These are phyloP conservation scores for Corapipo altera DNA, from an alignment of 2,113 vertebrate genomes.

Conservation along the genomic window DNA sequence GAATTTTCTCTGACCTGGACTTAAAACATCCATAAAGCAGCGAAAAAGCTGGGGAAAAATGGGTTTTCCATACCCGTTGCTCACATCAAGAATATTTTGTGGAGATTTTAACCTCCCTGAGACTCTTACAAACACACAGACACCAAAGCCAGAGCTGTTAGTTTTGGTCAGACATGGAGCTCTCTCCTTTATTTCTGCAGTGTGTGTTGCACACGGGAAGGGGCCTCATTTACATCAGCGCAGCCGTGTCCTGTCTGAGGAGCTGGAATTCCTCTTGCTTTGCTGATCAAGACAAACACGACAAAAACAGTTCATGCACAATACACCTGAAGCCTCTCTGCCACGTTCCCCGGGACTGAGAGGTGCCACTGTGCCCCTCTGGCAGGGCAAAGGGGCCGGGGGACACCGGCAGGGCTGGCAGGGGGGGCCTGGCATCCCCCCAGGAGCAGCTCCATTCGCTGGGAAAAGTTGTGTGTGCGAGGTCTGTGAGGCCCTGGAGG, in stretches of 20 bases:
- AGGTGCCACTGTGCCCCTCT: neutral
- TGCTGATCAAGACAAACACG: conserved; percentile 25
- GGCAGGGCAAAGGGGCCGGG: rapidly evolving
- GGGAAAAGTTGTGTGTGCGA: neutral
- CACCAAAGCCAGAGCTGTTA: neutral
- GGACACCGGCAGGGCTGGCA: neutral
- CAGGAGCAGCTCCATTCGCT: neutral
- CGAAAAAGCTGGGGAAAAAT: rapidly evolving
- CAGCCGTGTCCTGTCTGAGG: neutral
- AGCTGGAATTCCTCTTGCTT: conserved; percentile 33
- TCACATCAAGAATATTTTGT: too few species aligned
- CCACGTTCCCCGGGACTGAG: neutral
- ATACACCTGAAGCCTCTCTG: neutral
- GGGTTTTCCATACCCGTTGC: neutral
- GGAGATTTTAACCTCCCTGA: neutral
- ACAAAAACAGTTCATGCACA: neutral
- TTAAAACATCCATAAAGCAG: neutral
- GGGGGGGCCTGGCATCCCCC: rapidly evolving
- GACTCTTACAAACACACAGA: neutral
- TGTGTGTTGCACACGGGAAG: neutral
- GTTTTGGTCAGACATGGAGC: conserved; percentile 15
- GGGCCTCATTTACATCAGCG: conserved; percentile 31
- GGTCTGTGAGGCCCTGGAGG: neutral
- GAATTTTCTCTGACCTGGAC: neutral
- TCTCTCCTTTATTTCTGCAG: conserved; percentile 69